A percentile compares a stretch with the other conserved stretches of the same genome.
Conservation (phyloP, 1,140 invertebrate species). For the Pseudomyrmex gracilis region DNA sequence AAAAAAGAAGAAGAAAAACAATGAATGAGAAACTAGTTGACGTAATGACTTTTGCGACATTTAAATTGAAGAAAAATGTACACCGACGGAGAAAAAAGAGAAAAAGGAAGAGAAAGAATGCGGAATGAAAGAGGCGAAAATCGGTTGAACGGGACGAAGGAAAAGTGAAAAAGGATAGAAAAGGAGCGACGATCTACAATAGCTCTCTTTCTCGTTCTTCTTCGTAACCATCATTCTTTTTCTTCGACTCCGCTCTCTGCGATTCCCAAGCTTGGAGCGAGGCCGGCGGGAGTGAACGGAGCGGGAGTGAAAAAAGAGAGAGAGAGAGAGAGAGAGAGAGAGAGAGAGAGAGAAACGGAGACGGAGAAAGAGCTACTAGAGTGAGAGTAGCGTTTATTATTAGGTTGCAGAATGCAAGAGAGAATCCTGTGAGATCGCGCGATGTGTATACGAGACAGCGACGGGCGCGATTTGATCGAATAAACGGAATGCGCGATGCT, state of each 20-base stretch:
- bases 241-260: constrained; percentile 40
- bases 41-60: neutral
- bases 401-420: constrained; percentile 50
- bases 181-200: constrained; percentile 53
- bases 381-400: constrained; percentile 41
- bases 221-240: constrained; percentile 28
- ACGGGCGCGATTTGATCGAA: constrained; percentile 47
- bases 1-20: neutral
- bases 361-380: neutral
- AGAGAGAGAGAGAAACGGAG: neutral
- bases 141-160: neutral
- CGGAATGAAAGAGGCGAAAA: neutral
- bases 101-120: constrained; percentile 13
- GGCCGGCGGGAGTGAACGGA: constrained; percentile 21
- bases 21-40: constrained; percentile 17
- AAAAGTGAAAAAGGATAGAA: constrained; percentile 35
- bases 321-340: neutral
- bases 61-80: constrained; percentile 12
- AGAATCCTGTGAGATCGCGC: constrained; percentile 18
- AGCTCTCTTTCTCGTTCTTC: constrained; percentile 10
- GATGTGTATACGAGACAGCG: constrained; percentile 15
- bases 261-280: constrained; percentile 43
- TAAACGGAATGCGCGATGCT: constrained; percentile 43
- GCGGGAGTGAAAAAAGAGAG: neutral
- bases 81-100: neutral